These are phyloP conservation scores for Dryoscopus gambensis DNA, from an alignment of 2,113 vertebrate genomes.

Conservation along the genomic window DNA sequence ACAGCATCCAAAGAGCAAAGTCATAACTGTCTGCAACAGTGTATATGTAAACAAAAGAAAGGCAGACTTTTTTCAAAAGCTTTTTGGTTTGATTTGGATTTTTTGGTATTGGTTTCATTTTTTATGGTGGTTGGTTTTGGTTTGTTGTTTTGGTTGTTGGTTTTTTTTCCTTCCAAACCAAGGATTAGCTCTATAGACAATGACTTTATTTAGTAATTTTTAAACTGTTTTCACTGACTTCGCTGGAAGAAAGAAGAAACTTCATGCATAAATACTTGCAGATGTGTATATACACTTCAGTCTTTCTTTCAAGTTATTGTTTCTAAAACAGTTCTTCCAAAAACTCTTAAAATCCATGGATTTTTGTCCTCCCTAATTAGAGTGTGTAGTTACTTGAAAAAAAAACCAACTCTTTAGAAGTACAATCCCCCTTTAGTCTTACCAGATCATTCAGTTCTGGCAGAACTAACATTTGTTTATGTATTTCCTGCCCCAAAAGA, in stretches of 20 bases:
- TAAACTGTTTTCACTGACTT: background rate
- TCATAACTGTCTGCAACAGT: background rate
- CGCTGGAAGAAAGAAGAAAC: background rate
- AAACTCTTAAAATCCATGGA: background rate
- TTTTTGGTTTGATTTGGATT: background rate
- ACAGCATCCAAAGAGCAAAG: background rate
- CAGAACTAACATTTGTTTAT: background rate
- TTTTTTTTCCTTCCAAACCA: background rate
- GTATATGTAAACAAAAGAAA: background rate
- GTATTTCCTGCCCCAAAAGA: background rate
- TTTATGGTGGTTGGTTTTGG: background rate
- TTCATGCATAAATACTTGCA: background rate
- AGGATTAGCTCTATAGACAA: background rate
- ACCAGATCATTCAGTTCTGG: background rate
- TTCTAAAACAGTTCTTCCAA: background rate
- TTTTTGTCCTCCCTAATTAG: background rate
- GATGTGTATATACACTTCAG: background rate
- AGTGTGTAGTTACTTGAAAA: background rate
- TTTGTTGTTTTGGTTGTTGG: background rate
- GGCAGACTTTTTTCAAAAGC: background rate
- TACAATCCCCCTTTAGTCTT: background rate
- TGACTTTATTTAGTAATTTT: background rate
- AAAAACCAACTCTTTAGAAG: background rate
- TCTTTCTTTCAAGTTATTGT: background rate
- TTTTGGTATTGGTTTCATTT: background rate